Base-by-base conservation (phyloP, 2,888 invertebrate species). In the Sphaeridia pumilis region DNA sequence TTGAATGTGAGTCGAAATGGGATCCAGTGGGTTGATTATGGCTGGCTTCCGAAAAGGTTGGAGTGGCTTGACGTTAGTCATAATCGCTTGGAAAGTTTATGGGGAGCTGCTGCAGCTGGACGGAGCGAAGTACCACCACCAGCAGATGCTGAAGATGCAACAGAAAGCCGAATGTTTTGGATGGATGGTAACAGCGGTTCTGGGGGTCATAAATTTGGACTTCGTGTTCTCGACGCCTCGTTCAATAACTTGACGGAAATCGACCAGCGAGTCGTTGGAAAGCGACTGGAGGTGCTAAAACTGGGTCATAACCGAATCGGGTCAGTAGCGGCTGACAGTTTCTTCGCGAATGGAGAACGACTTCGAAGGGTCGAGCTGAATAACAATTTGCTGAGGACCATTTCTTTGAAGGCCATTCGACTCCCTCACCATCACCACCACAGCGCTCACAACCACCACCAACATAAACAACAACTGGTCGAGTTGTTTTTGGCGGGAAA, bases 41-140 rank as follows among this genome's bases (percentile, higher is more conserved):
- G 82, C 63, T 79, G 85, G 67, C 76, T 87, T 65, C 87, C 87
- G n/a, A 70, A 75, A 1, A 82, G 80, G 66, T 74, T 87, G 42
- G 82, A 83, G 69, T 84, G 83, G 82, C 73, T 87, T 52, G 86
- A 87, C 70, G 81, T 86, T 76, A 84, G 84, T 69, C 78, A 81
- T 67, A 87, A 87, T 71, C 78, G 81, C 73, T 81, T 87, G 26
- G 63, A 66, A 41, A 58, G 65, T 28, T 54, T 71, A 34, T 67
- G 69, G 46, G 58, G 57, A 25, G 55, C 43, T 17, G 12, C 38
- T 7, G 31, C 7, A 10, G 31, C 31, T 31, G 14, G 31, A 7
- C 31, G 14, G 7, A 14, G 31, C 14, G 31, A 14, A 31, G 38
- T 38, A 20, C 17, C 17, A 12, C 17, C 10, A 20, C 5, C 5